Base-by-base conservation (phyloP, 2,888 invertebrate species). In the Drosophila peninsularis region DNA sequence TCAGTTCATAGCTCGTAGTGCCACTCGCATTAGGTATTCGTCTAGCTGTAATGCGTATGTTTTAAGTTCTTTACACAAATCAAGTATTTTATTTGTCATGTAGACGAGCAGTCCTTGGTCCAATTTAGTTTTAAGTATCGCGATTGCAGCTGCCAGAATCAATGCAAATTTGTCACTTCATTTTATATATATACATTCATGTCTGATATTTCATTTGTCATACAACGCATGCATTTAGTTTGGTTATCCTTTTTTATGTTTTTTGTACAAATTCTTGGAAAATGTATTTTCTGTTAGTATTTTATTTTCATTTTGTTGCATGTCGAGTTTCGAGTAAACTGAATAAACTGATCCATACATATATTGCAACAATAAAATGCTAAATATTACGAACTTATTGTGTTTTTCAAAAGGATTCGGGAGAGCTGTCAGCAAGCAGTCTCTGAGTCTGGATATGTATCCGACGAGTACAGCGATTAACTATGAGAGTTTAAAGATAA, bases 11-110 rank as follows among this genome's bases (percentile, higher is more conserved):
- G 72, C 36, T 77, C 41, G 53, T 75, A 75, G 67, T 62, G 67
- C 53, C 73, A 60, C 74, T 78, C 74, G 74, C 74, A 65, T 76
- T 63, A 78, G 65, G 44, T 73, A 53, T 73, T 49, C 54, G 65
- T 45, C 21, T 57, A 66, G 57, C 42, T 21, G 19, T 53, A 54
- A 49, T 49, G 14, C 1, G 30, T 1, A 27, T 37, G 41, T 62
- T 21, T 24, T 50, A 17, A 24, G 19, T 14, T 36, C 14, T 34
- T 14, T 7, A 21, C 7, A 36, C 11, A 13, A 21, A 27, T 10
- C 17, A 27, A 39, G 54, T 56, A 71, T 56, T 73, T 52, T 60
- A 42, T 45, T 39, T 45, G 41, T 58, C 55, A 34, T 56, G 45
- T 45, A 54, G 37, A 60, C 37, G 11, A 4, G 70, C 55, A 63